phyloP scores from a whole-genome alignment of 2,888 invertebrate species.

The Cataglyphis altisquamis region DNA sequence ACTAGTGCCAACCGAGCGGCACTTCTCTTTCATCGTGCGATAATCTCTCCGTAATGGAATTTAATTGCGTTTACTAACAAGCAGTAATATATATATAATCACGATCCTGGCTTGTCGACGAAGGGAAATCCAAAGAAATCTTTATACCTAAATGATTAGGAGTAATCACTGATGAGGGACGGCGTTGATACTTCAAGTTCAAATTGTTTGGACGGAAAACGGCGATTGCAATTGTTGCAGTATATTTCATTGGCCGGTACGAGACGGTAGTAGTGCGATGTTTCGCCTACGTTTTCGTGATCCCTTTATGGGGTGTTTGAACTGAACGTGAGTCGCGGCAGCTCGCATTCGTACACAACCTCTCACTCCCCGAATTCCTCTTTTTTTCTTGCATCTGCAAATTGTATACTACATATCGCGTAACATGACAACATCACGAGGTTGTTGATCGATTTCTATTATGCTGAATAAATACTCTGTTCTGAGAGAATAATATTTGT shows the following conservation, averaged over 20 bases:
- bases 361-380: not conserved
- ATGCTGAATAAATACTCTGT: not conserved
- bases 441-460: not conserved
- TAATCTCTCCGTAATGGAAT: not conserved
- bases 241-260: conserved; percentile 20
- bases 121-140: conserved; percentile 4
- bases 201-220: conserved; percentile 55
- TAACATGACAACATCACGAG: not conserved
- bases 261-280: not conserved
- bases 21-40: not conserved
- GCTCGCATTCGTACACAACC: not conserved
- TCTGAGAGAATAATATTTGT: not conserved
- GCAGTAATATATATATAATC: not conserved
- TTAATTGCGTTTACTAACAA: not conserved
- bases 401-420: not conserved
- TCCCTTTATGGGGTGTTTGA: conserved; percentile 54
- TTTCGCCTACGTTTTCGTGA: conserved; percentile 14
- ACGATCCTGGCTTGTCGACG: conserved; percentile 2
- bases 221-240: conserved; percentile 42
- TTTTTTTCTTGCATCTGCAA: not conserved
- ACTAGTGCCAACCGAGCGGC: not conserved
- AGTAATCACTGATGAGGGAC: not conserved
- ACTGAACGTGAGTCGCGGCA: conserved; percentile 45
- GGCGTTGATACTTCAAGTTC: conserved; percentile 54
- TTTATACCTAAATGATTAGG: conserved; percentile 8